Conservation (phyloP, 35 echinoderm and acorn worm genomes). For the Hemicentrotus pulcherrimus region DNA sequence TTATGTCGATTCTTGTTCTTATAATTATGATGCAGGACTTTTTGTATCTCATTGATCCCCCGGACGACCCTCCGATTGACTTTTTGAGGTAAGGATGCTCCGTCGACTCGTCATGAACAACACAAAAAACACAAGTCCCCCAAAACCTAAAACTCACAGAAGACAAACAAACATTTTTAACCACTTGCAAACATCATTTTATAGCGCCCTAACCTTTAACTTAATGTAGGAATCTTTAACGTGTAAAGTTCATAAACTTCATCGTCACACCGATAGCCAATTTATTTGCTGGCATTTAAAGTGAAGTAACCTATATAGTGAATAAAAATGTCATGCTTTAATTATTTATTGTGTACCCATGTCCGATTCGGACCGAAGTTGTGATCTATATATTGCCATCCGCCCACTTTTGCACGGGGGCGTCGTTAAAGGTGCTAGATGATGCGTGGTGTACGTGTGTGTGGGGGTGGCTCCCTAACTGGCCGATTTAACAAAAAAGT, state of each 20-base stretch:
- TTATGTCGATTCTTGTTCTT: neutral
- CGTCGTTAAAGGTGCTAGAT: no score
- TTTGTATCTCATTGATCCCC: constrained; percentile 58
- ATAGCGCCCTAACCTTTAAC: neutral
- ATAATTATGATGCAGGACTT: constrained; percentile 48
- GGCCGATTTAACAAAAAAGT: no score
- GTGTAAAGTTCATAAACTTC: neutral
- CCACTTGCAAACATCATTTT: neutral
- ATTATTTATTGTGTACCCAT: no score
- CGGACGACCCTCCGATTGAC: constrained; percentile 56
- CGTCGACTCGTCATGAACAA: neutral
- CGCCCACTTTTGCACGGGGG: neutral
- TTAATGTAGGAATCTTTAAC: neutral
- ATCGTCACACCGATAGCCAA: neutral
- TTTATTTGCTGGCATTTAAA: neutral
- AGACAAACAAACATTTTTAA: no score
- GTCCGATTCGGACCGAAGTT: no score
- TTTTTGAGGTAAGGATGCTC: constrained; percentile 61
- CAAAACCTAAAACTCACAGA: no score
- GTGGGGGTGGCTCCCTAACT: no score
- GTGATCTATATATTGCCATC: no score
- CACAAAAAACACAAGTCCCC: no score
- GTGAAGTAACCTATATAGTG: neutral
- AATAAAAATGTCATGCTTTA: neutral
- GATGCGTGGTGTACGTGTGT: no score